Conservation (phyloP, 2,888 invertebrate species). For the Ochropleura leucogaster region DNA sequence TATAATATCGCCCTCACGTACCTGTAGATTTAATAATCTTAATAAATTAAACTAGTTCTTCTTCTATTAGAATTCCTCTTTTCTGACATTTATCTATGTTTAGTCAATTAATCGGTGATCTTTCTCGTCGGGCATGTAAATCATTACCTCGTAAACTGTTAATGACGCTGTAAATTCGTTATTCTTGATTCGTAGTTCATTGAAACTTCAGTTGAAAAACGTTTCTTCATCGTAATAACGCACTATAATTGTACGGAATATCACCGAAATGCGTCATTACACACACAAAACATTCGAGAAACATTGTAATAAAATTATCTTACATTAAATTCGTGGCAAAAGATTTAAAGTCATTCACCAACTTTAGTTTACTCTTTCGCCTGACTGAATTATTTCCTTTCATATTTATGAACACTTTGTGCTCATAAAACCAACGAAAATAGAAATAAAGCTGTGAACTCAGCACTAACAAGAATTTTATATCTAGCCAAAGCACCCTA, state of each 20-base stretch:
- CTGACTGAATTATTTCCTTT: constrained; percentile 30
- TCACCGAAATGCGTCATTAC: constrained; percentile 20
- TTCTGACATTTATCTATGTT: constrained; percentile 24
- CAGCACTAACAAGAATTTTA: constrained; percentile 24
- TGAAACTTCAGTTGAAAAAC: constrained; percentile 39
- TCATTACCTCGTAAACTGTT: constrained; percentile 53
- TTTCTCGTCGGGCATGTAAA: constrained; percentile 52
- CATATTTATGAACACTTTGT: constrained; percentile 45
- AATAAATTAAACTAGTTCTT: constrained; percentile 32
- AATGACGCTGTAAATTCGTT: constrained; percentile 52
- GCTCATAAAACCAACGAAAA: constrained; percentile 30
- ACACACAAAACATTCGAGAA: constrained; percentile 15
- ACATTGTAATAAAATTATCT: constrained; percentile 25
- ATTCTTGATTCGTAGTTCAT: constrained; percentile 44
- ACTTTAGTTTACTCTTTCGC: constrained; percentile 11
- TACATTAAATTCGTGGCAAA: constrained; percentile 26
- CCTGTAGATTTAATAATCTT: constrained; percentile 24
- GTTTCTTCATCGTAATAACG: constrained; percentile 19
- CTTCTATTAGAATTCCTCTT: constrained; percentile 12
- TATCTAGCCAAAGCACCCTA: constrained; percentile 13
- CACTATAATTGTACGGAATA: constrained; percentile 15
- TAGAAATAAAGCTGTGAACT: constrained; percentile 33
- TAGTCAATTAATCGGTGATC: constrained; percentile 30
- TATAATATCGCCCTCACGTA: constrained; percentile 1
- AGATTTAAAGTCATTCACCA: constrained; percentile 29